Evolutionary conservation across 2,888 invertebrate species (phyloP).

Genomic region (Trichogramma evanescens): DNA sequence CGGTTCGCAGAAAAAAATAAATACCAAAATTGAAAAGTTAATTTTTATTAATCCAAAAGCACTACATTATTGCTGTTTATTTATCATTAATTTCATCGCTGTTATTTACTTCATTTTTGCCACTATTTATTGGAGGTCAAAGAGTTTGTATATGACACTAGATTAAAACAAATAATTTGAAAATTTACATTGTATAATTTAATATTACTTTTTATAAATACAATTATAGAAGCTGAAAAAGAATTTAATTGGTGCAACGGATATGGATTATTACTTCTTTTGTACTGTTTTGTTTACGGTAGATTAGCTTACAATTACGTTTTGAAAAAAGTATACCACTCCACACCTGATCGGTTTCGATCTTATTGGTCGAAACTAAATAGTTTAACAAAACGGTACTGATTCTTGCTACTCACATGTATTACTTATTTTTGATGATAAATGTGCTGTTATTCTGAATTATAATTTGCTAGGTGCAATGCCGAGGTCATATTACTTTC

Average conservation of each 20-base stretch:
- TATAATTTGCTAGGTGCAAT: too few relatives aligned
- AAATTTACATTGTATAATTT: not conserved
- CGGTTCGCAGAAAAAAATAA: too few relatives aligned
- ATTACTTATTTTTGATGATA: not conserved
- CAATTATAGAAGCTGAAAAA: slow-evolving; percentile 26
- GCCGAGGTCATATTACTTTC: too few relatives aligned
- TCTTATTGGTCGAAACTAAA: too few relatives aligned
- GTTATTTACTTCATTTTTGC: slow-evolving; percentile 35
- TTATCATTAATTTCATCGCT: slow-evolving; percentile 29
- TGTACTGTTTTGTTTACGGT: slow-evolving; percentile 56
- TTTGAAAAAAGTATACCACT: slow-evolving; percentile 49
- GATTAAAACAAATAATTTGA: not conserved
- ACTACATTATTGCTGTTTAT: slow-evolving; percentile 10
- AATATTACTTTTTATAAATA: not conserved
- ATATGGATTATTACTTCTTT: slow-evolving; percentile 64
- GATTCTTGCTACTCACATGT: not conserved
- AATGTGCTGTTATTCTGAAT: too few relatives aligned
- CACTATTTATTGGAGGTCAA: slow-evolving; percentile 30
- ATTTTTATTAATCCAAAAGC: too few relatives aligned
- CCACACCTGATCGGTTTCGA: not conserved
- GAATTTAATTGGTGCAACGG: slow-evolving; percentile 54
- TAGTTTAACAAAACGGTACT: too few relatives aligned
- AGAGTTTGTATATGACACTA: slow-evolving; percentile 24
- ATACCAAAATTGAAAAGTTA: too few relatives aligned
- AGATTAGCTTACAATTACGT: slow-evolving; percentile 59